These are phyloP conservation scores for Drosophila kepulauana DNA, from an alignment of 1,140 invertebrate species.

Conservation along the genomic window DNA sequence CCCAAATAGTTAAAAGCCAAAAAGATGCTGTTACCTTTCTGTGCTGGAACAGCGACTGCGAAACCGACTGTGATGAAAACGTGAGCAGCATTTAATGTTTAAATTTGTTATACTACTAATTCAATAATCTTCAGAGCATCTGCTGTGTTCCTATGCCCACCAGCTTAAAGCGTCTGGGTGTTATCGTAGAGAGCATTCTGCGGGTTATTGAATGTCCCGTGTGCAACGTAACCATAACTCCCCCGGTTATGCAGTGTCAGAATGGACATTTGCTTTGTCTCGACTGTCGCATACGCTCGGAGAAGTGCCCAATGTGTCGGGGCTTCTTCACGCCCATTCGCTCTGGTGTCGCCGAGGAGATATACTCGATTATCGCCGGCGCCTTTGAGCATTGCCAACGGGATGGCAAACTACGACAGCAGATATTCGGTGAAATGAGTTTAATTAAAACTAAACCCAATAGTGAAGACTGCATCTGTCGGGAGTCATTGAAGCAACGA, in stretches of 20 bases:
- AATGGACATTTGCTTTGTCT: conserved; percentile 89
- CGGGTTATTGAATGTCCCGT: conserved; percentile 88
- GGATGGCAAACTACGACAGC: conserved; percentile 71
- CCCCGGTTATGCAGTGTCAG: conserved; percentile 89
- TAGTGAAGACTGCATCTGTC: conserved; percentile 5
- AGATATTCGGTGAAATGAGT: conserved; percentile 61
- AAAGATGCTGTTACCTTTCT: conserved; percentile 83
- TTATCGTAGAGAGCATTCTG: conserved; percentile 86
- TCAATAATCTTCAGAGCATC: conserved; percentile 65
- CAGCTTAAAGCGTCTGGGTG: conserved; percentile 85
- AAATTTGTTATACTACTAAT: neutral
- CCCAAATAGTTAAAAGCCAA: conserved; percentile 86
- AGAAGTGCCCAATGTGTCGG: conserved; percentile 88
- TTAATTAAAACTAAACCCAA: conserved; percentile 56
- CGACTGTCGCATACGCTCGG: conserved; percentile 87
- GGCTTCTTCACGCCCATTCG: conserved; percentile 81
- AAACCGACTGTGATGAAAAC: conserved; percentile 85
- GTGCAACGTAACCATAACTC: conserved; percentile 87
- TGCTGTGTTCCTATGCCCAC: conserved; percentile 86
- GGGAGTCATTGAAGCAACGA: conserved; percentile 21
- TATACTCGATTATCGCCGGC: conserved; percentile 85
- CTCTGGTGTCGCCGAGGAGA: conserved; percentile 77
- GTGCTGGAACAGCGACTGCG: conserved; percentile 85
- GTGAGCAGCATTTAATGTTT: conserved; percentile 58
- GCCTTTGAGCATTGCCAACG: conserved; percentile 84